Evolutionary conservation across 2,797 vertebrate species (phyloP).

Genomic region (Sarcoramphus papa): DNA sequence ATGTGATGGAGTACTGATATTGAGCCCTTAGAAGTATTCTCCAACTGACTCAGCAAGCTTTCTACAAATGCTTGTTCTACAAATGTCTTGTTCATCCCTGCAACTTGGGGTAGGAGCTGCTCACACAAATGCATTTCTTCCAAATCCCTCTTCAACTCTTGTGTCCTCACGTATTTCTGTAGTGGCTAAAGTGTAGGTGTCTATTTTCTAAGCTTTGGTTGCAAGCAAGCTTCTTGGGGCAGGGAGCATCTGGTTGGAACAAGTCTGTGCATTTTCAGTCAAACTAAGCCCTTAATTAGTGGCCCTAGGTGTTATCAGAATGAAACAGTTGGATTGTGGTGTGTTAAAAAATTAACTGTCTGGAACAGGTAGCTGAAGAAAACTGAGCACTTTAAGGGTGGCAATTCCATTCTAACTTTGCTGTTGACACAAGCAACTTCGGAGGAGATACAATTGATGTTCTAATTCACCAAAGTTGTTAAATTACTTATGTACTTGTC

Average conservation of each 20-base stretch:
- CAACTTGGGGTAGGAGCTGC: not conserved
- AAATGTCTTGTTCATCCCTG: not conserved
- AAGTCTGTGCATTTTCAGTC: conserved; percentile 38
- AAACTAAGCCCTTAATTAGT: conserved; percentile 43
- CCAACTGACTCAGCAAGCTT: not conserved
- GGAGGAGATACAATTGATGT: not conserved
- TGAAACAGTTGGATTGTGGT: conserved; percentile 27
- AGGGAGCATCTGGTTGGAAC: conserved; percentile 30
- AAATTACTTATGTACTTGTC: not conserved
- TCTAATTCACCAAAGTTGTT: not conserved
- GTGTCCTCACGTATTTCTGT: not conserved
- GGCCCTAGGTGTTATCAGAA: conserved; percentile 44
- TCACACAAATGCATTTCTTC: not conserved
- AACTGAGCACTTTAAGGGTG: not conserved
- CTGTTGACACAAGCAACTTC: not conserved
- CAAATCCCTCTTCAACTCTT: not conserved
- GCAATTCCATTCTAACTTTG: not conserved
- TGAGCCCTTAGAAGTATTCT: not conserved
- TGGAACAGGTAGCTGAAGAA: not conserved
- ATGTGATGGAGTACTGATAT: not conserved
- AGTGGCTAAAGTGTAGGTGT: not conserved
- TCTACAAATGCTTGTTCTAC: not conserved
- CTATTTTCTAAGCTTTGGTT: conserved; percentile 15
- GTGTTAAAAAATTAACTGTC: conserved; percentile 42
- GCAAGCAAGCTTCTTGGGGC: conserved; percentile 18